Conservation (phyloP, 1,140 invertebrate species). For the Drosophila teissieri region DNA sequence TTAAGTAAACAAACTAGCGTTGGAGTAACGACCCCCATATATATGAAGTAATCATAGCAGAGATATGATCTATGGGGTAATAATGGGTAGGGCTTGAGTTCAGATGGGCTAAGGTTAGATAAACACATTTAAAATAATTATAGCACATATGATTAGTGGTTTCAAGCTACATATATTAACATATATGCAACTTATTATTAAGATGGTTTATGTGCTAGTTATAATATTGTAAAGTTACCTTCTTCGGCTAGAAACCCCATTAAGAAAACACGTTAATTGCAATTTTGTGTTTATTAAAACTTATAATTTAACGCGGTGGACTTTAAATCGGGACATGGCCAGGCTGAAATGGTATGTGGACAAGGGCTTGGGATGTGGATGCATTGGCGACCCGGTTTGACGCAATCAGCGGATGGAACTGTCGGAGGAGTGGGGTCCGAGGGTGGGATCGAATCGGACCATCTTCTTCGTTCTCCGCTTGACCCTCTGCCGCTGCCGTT, state of each 20-base stretch:
- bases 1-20: slow-evolving; percentile 32
- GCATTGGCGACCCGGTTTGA: not conserved
- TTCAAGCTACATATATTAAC: not conserved
- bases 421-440: slow-evolving; percentile 15
- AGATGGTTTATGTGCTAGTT: not conserved
- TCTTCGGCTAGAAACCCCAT: not conserved
- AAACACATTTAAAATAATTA: not conserved
- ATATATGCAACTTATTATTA: not conserved
- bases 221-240: not conserved
- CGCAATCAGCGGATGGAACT: not conserved
- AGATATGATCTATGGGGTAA: not conserved
- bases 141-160: not conserved
- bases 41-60: not conserved
- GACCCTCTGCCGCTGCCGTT: not conserved
- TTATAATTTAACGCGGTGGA: slow-evolving; percentile 23
- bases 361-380: not conserved
- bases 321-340: slow-evolving; percentile 3
- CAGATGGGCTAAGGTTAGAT: not conserved
- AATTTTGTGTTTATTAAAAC: slow-evolving; percentile 19
- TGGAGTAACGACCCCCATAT: slow-evolving; percentile 12
- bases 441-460: slow-evolving; percentile 13
- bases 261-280: too few species aligned
- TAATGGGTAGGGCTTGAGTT: not conserved
- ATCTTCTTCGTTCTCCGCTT: slow-evolving; percentile 4
- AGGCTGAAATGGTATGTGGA: slow-evolving; percentile 1